Evolutionary conservation across 2,113 vertebrate genomes (phyloP).

Genomic region (Microtus montanus): DNA sequence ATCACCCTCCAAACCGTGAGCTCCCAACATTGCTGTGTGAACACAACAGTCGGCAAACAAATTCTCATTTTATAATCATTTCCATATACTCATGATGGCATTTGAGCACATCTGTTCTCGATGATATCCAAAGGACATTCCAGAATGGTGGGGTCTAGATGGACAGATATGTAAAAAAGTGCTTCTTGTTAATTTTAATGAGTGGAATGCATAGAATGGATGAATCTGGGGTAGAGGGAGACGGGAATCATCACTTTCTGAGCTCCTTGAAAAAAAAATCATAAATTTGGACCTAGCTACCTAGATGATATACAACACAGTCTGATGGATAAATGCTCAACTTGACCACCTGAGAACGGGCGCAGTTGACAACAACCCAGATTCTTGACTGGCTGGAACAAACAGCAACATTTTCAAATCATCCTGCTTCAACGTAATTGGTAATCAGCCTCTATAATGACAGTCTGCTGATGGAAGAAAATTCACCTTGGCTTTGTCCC

Average conservation of each 20-base stretch:
- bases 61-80: conserved; percentile 84
- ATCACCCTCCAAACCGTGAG: conserved; percentile 73
- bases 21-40: conserved; percentile 78
- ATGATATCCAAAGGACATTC: conserved; percentile 84
- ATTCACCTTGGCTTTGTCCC: conserved; percentile 68
- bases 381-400: conserved; percentile 80
- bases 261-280: conserved; percentile 5
- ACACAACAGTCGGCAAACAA: conserved; percentile 76
- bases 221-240: neutral
- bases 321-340: conserved; percentile 58
- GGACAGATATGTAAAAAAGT: conserved; percentile 81
- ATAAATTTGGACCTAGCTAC: conserved; percentile 60
- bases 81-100: conserved; percentile 83
- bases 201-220: conserved; percentile 58
- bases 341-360: conserved; percentile 63
- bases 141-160: conserved; percentile 85
- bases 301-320: conserved; percentile 52
- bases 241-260: neutral
- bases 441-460: conserved; percentile 79
- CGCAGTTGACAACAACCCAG: conserved; percentile 77
- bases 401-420: conserved; percentile 75
- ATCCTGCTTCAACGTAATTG: conserved; percentile 75
- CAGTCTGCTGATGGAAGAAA: conserved; percentile 77
- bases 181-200: conserved; percentile 81
- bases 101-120: conserved; percentile 86